These are phyloP conservation scores for Drosophila miranda DNA, from an alignment of 1,140 invertebrate species.

Conservation along the genomic window DNA sequence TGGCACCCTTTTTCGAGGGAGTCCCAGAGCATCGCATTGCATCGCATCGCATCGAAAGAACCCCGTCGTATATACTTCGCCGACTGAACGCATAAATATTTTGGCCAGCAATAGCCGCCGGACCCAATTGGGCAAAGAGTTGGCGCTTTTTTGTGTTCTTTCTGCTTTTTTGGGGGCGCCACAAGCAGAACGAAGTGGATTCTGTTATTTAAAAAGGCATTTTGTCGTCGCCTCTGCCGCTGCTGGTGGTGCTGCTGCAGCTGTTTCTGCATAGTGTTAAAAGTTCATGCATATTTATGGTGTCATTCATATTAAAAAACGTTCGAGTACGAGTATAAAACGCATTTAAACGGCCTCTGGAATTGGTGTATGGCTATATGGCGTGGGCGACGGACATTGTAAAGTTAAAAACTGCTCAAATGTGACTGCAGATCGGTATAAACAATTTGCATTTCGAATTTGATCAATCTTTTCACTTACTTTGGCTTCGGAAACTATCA, in stretches of 20 bases:
- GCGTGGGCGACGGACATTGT: not conserved
- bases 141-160: slow-evolving; percentile 11
- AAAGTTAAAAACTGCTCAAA: slow-evolving; percentile 5
- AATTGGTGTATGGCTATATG: slow-evolving; percentile 1
- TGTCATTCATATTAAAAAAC: slow-evolving; percentile 78
- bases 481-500: slow-evolving; percentile 29
- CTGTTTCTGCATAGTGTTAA: slow-evolving; percentile 78
- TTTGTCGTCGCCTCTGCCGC: slow-evolving; percentile 27
- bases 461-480: slow-evolving; percentile 26
- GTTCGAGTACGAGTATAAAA: slow-evolving; percentile 59
- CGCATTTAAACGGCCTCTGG: slow-evolving; percentile 67
- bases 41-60: too few species aligned
- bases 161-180: slow-evolving; percentile 13
- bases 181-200: slow-evolving; percentile 45
- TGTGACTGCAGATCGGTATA: slow-evolving; percentile 12
- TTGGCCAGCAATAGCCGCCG: slow-evolving; percentile 39
- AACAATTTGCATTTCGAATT: slow-evolving; percentile 18
- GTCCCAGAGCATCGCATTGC: not conserved
- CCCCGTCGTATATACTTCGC: not conserved
- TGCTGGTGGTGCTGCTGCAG: slow-evolving; percentile 26
- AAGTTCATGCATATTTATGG: slow-evolving; percentile 81
- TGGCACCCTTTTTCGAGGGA: not conserved
- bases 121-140: slow-evolving; percentile 43
- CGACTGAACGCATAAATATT: slow-evolving; percentile 42
- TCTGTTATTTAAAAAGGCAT: slow-evolving; percentile 79